phyloP scores from a whole-genome alignment of 2,113 vertebrate species.

The Nicator chloris region DNA sequence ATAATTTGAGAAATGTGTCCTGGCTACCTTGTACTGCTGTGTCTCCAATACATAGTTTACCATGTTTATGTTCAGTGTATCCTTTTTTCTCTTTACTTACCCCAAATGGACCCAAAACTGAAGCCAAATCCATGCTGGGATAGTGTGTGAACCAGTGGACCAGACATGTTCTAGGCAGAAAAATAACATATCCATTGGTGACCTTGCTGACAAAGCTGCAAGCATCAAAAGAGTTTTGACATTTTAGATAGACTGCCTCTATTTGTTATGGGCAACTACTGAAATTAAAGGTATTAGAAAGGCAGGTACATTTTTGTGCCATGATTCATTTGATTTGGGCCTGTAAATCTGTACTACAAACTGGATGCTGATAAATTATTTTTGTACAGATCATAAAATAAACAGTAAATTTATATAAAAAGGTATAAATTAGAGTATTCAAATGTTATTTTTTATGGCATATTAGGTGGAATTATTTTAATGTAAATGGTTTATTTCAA shows the following conservation, averaged over 20 bases:
- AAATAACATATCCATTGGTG: neutral
- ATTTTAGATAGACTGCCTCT: neutral
- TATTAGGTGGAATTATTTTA: constrained; percentile 61
- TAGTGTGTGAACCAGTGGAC: neutral
- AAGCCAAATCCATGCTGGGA: neutral
- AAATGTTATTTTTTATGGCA: constrained; percentile 67
- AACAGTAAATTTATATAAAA: constrained; percentile 52
- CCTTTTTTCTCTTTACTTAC: neutral
- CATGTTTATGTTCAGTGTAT: neutral
- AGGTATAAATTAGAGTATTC: constrained; percentile 57
- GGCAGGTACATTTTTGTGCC: neutral
- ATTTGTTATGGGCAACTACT: constrained; percentile 26
- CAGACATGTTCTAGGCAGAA: neutral
- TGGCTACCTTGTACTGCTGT: neutral
- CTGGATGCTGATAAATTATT: constrained; percentile 45
- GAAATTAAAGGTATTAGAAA: constrained; percentile 41
- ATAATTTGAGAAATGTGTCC: neutral
- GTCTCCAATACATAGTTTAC: neutral
- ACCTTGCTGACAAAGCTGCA: neutral
- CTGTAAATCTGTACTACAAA: constrained; percentile 37
- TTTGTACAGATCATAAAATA: constrained; percentile 66
- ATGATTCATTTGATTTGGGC: neutral
- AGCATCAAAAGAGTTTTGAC: neutral
- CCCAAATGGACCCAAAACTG: neutral
- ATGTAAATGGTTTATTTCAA: constrained; percentile 61